These are phyloP conservation scores for Dasyprocta punctata DNA, from an alignment of 2,113 vertebrate genomes.

Conservation along the genomic window DNA sequence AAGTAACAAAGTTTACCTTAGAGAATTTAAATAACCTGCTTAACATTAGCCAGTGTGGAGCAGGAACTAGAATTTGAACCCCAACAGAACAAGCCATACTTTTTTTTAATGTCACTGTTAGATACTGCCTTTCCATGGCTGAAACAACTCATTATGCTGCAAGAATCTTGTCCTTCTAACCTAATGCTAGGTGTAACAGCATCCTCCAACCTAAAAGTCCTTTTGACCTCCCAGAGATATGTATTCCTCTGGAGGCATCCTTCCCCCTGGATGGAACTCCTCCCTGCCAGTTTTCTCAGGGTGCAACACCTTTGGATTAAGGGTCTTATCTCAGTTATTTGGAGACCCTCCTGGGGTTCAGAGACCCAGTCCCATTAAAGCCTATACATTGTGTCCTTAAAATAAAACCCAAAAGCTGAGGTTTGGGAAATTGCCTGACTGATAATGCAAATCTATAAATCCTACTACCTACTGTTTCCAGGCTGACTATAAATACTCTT, in stretches of 20 bases:
- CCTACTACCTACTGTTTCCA: conserved; percentile 62
- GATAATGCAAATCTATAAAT: conserved; percentile 70
- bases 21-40: background rate
- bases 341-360: conserved; percentile 16
- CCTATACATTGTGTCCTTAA: conserved; percentile 62
- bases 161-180: background rate
- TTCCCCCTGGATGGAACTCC: background rate
- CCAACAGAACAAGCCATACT: background rate
- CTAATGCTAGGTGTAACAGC: background rate
- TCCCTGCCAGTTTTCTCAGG: background rate
- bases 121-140: background rate
- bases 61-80: background rate
- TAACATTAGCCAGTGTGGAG: background rate
- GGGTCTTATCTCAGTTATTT: conserved; percentile 53
- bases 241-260: background rate
- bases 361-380: conserved; percentile 49
- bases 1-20: background rate
- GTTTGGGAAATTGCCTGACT: conserved; percentile 58
- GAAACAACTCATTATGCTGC: background rate
- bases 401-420: conserved; percentile 53
- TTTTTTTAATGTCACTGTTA: background rate
- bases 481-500: conserved; percentile 53
- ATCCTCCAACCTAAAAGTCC: background rate
- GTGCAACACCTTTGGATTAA: background rate
- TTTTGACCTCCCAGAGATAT: conserved; percentile 23